Base-by-base conservation (phyloP, 2,113 vertebrate genomes). In the Gallinago media region DNA sequence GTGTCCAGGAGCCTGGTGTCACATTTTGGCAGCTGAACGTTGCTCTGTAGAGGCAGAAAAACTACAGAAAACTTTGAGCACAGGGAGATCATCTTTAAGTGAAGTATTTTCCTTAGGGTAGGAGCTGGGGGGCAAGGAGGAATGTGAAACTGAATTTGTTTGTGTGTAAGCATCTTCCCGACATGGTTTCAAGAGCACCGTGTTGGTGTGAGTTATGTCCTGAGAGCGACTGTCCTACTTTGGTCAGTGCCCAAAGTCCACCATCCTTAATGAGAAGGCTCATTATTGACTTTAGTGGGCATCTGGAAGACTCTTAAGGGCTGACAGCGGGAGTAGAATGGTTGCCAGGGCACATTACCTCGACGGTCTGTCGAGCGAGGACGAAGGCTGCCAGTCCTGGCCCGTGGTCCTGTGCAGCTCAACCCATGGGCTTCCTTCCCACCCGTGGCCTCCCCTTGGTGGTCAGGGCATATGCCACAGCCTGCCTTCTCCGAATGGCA, bases 361-460 rank as follows among this genome's bases (percentile, higher is more conserved):
- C 1, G 2, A 20, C 4, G 21, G 46, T 40, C 38, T 63, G 75
- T n/a, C 17, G 66, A 74, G 55, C 38, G 74, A 83, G 61, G 74
- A 50, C 1, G 4, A 67, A 56, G 59, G 40, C 38, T 29, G 46
- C 0, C 16, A 82, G 65, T 47, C 55, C 61, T 4, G 27, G 7
- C 9, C 36, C 0, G 1, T 10, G 65, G n/a, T 32, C 42, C 62
- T 6, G 1, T 9, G 59, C 59, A 36, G 58, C 52, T 25, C 55
- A n/a, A 15, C 26, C 22, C n/a, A 6, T 0, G 8, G 49, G 52
- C 73, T 18, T 61, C 31, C 56, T 63, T 16, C 59, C 42, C 38
- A n/a, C 1, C 1, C 0, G 1, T 12, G 55, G 54, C 14, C 44
- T 25, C 36, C 0, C 21, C 26, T 3, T 5, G 32, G 36, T 0